phyloP scores from a whole-genome alignment of 2,888 invertebrate genomes.

The Helleia helle region DNA sequence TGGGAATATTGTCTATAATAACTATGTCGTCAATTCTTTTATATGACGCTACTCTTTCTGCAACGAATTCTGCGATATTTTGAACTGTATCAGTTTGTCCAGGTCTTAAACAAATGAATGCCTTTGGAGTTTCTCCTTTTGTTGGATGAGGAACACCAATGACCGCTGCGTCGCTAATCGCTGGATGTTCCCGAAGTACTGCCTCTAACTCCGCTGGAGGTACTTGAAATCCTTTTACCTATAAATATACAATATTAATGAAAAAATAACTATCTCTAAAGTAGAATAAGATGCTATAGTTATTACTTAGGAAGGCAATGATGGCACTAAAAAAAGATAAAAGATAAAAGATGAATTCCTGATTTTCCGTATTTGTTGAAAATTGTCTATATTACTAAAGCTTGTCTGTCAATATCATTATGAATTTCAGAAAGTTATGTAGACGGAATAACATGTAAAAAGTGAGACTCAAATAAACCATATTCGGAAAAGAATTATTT shows the following conservation, averaged over 20 bases:
- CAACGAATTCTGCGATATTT: slow-evolving; percentile 77
- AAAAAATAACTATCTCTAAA: too few species aligned
- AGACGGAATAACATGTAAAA: too few species aligned
- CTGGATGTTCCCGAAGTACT: slow-evolving; percentile 80
- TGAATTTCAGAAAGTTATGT: too few species aligned
- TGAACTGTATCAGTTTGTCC: slow-evolving; percentile 42
- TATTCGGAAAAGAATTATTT: too few species aligned
- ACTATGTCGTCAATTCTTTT: slow-evolving; percentile 81
- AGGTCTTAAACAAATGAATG: slow-evolving; percentile 76
- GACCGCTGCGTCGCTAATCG: slow-evolving; percentile 87
- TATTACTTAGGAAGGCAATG: too few species aligned
- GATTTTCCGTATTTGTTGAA: too few species aligned
- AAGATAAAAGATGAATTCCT: too few species aligned
- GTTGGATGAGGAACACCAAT: slow-evolving; percentile 81
- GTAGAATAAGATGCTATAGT: too few species aligned
- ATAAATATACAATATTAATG: neutral
- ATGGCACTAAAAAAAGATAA: too few species aligned
- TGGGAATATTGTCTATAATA: slow-evolving; percentile 82
- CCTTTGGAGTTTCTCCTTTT: slow-evolving; percentile 85
- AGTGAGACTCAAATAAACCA: too few species aligned
- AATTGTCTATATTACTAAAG: too few species aligned
- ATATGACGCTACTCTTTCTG: slow-evolving; percentile 81
- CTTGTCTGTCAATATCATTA: too few species aligned
- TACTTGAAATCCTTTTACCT: slow-evolving; percentile 84
- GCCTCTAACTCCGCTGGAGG: slow-evolving; percentile 93